Conservation (phyloP, 1,140 invertebrate genomes). For the Maconellicoccus hirsutus region DNA sequence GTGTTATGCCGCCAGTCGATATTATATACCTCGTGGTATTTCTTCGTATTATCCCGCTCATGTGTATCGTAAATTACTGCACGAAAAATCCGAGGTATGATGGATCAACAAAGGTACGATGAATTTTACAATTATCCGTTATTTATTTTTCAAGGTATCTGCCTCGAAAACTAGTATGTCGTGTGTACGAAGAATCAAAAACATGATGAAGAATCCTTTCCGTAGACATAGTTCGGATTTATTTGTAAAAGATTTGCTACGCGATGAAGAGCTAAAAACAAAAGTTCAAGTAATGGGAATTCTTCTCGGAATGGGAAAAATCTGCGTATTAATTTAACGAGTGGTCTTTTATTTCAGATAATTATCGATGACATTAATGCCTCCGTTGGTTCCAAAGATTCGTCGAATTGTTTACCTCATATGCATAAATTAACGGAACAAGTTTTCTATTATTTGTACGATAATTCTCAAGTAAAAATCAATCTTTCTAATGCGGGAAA, state of each 20-base stretch:
- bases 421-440: neutral
- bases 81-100: neutral
- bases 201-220: conserved; percentile 47
- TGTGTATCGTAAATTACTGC: neutral
- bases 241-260: conserved; percentile 43
- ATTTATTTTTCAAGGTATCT: neutral
- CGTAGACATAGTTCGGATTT: conserved; percentile 45
- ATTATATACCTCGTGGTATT: conserved; percentile 30
- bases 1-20: conserved; percentile 51
- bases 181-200: conserved; percentile 50
- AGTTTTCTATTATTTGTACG: neutral
- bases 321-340: conserved; percentile 38
- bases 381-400: neutral
- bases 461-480: neutral
- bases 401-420: neutral
- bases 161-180: conserved; percentile 35
- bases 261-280: neutral
- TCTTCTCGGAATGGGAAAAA: neutral
- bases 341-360: neutral
- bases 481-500: neutral
- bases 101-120: neutral
- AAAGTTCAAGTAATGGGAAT: neutral
- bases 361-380: neutral
- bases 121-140: neutral
- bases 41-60: neutral